phyloP scores from a whole-genome alignment of 1,140 invertebrate species.

The Camponotus vicinus region DNA sequence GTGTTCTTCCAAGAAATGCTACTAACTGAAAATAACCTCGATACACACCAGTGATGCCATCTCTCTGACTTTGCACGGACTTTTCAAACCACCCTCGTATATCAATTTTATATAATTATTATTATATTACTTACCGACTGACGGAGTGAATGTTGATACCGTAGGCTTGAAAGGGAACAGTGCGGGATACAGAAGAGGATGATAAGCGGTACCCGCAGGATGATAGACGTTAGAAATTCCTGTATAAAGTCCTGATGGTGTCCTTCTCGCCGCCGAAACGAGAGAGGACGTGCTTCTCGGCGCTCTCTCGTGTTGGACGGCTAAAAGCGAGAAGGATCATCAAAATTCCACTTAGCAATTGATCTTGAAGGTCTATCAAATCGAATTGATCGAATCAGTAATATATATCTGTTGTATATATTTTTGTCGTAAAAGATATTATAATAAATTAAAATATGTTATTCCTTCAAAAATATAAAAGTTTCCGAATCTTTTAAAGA shows the following conservation, averaged over 20 bases:
- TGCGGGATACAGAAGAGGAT: slow-evolving; percentile 84
- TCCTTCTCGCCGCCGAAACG: slow-evolving; percentile 82
- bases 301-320: slow-evolving; percentile 96
- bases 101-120: neutral
- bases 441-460: neutral
- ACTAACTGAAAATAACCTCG: too few species aligned
- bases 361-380: neutral
- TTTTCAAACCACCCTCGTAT: neutral
- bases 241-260: slow-evolving; percentile 80
- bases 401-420: too few species aligned
- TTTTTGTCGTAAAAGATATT: too few species aligned
- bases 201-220: slow-evolving; percentile 78
- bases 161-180: slow-evolving; percentile 85
- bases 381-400: too few species aligned
- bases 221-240: slow-evolving; percentile 82
- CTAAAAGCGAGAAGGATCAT: slow-evolving; percentile 85
- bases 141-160: slow-evolving; percentile 79
- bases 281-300: slow-evolving; percentile 88
- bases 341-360: neutral
- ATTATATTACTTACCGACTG: slow-evolving; percentile 67
- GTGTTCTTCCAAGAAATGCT: too few species aligned
- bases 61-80: too few species aligned
- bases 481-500: neutral
- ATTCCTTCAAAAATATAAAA: neutral
- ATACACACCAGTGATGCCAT: too few species aligned